Conservation (phyloP, 2,888 invertebrate species). For the Lamellibrachia columna region DNA sequence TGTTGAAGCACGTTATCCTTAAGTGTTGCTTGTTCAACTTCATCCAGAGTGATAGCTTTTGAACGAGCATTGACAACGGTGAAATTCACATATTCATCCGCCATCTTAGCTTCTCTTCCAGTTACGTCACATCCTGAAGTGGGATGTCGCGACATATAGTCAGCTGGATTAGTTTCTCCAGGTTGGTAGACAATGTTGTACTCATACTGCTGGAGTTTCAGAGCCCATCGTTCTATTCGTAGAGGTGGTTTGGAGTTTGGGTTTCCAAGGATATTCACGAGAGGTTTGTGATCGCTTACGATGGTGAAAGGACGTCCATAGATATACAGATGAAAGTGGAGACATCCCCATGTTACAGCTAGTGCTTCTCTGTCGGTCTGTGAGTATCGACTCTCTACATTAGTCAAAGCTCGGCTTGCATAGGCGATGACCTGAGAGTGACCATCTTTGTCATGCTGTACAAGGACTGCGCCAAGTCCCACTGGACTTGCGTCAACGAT, state of each 20-base stretch:
- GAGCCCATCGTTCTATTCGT: constrained; percentile 47
- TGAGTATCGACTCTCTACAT: constrained; percentile 45
- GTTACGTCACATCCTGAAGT: background rate
- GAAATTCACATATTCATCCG: no score
- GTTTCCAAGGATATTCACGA: constrained; percentile 47
- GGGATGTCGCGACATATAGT: constrained; percentile 45
- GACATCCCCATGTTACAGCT: constrained; percentile 45
- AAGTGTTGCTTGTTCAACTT: constrained; percentile 39
- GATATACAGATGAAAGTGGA: constrained; percentile 50
- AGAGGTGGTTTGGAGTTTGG: constrained; percentile 45
- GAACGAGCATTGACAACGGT: constrained; percentile 30
- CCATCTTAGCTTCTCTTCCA: no score
- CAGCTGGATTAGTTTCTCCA: constrained; percentile 46
- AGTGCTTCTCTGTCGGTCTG: constrained; percentile 48
- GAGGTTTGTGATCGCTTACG: constrained; percentile 50
- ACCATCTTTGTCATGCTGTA: constrained; percentile 17
- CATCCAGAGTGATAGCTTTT: constrained; percentile 45
- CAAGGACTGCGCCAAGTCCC: constrained; percentile 31
- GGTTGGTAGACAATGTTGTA: constrained; percentile 19
- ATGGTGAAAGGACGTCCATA: constrained; percentile 47
- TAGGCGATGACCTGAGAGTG: constrained; percentile 31
- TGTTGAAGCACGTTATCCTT: background rate
- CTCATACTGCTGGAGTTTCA: constrained; percentile 26
- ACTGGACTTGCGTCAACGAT: constrained; percentile 44
- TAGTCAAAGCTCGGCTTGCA: constrained; percentile 44